Evolutionary conservation across 2,113 vertebrate species (phyloP).

Genomic region (Pica pica): DNA sequence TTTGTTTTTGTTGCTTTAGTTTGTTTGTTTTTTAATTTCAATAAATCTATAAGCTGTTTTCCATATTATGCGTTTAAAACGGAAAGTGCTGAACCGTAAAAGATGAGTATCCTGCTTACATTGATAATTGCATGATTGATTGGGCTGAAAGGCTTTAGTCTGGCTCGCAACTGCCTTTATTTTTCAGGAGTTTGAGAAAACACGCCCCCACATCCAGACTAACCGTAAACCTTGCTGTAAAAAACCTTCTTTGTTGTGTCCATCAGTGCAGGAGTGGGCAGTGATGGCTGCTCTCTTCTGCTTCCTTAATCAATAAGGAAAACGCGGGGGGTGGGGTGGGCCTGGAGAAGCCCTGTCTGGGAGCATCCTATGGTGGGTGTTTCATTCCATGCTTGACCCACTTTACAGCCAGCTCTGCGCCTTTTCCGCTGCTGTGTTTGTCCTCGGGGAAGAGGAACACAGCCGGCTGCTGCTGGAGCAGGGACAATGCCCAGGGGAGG

Average conservation of each 20-base stretch:
- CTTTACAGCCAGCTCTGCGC: background rate
- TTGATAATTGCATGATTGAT: background rate
- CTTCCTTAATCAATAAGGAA: background rate
- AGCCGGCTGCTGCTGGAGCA: background rate
- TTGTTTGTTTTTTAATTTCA: background rate
- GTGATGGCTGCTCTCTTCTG: background rate
- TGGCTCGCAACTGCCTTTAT: background rate
- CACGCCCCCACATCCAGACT: accelerated
- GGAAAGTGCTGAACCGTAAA: background rate
- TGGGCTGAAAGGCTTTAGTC: background rate
- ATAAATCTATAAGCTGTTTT: background rate
- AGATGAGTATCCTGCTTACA: background rate
- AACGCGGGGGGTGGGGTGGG: accelerated
- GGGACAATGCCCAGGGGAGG: background rate
- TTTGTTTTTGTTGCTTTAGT: background rate
- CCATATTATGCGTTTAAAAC: background rate
- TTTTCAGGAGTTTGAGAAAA: background rate
- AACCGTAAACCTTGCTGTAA: background rate
- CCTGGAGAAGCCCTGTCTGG: background rate
- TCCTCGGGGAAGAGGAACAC: background rate
- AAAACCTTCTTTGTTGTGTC: background rate
- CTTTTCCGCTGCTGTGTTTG: background rate
- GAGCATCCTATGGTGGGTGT: accelerated
- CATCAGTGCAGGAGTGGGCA: background rate
- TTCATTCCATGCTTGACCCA: background rate